These are phyloP conservation scores for Cryptoblepharus egeriae DNA, from an alignment of 2,797 vertebrate species.

Conservation along the genomic window DNA sequence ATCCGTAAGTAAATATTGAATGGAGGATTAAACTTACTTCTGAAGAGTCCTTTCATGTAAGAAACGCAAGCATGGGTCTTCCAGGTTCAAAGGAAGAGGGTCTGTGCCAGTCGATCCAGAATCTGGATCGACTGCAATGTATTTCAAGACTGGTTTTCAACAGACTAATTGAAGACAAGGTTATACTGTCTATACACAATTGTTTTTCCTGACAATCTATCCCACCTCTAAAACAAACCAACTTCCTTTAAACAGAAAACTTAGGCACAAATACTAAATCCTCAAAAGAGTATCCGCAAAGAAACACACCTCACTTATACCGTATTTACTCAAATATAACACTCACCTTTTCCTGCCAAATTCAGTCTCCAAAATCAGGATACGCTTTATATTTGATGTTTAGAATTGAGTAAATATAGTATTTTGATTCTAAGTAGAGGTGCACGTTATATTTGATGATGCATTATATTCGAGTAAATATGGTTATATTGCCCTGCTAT, in stretches of 20 bases:
- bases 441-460: too few species aligned
- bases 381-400: too few species aligned
- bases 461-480: too few species aligned
- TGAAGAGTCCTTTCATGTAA: conserved; percentile 31
- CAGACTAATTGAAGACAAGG: conserved; percentile 22
- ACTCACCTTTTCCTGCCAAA: too few species aligned
- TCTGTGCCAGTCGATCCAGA: conserved; percentile 22
- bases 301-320: too few species aligned
- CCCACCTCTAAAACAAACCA: conserved; percentile 18
- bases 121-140: not conserved
- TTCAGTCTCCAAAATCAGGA: too few species aligned
- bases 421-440: too few species aligned
- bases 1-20: conserved; percentile 26
- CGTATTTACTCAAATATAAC: too few species aligned
- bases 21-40: conserved; percentile 35
- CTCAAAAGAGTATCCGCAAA: not conserved
- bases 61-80: conserved; percentile 32
- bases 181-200: not conserved
- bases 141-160: not conserved
- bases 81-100: conserved; percentile 23
- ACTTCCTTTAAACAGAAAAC: not conserved
- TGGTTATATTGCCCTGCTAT: too few species aligned
- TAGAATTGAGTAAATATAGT: too few species aligned
- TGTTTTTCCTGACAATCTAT: conserved; percentile 7
- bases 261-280: too few species aligned